Evolutionary conservation across 1,140 invertebrate species (phyloP), one percentile per base, ranked within the genome.

Genomic region (Lasaia peninsularis): DNA sequence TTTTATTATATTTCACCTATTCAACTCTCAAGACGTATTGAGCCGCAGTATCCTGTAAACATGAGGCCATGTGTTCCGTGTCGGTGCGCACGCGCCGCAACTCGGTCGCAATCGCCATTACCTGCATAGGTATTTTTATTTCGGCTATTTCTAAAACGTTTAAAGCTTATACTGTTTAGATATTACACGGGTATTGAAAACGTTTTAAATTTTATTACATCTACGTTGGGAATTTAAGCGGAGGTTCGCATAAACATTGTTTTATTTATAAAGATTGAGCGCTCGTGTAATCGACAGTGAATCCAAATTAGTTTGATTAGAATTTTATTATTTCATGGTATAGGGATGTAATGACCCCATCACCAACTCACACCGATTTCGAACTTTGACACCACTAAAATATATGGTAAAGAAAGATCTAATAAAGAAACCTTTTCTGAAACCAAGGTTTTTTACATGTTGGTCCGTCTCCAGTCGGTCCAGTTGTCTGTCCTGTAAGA

Each of bases 101-200:
- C 70, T 64, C 71, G 66, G 58, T 62, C 67, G 72, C 80, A 65
- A 77, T 78, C 78, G 70, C 72, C 78, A 82, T 81, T 80, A 79
- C 74, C 67, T 77, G 76, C 67, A 56, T 59, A 73, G 73, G 74
- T 80, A 77, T 80, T 81, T 81, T 80, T 78, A 80, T 78, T 69
- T 67, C 18, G 69, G 65, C 75, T 68, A 75, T 79, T 79, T 79
- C 68, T 63, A 73, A 74, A 76, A 65, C 71, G 59, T 77, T 80
- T 77, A 76, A 74, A 69, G 65, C 63, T 67, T 59, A 65, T 68
- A 62, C 60, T 66, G 64, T 59, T 63, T 63, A 56, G 60, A 48
- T 61, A 65, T 63, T 73, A 53, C 63, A 62, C 57, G 58, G 60
- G 49, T 65, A 67, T 65, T 56, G 59, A 60, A 58, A 57, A 67